Base-by-base conservation (phyloP, 2,888 invertebrate genomes). In the Ornithoptera priamus region DNA sequence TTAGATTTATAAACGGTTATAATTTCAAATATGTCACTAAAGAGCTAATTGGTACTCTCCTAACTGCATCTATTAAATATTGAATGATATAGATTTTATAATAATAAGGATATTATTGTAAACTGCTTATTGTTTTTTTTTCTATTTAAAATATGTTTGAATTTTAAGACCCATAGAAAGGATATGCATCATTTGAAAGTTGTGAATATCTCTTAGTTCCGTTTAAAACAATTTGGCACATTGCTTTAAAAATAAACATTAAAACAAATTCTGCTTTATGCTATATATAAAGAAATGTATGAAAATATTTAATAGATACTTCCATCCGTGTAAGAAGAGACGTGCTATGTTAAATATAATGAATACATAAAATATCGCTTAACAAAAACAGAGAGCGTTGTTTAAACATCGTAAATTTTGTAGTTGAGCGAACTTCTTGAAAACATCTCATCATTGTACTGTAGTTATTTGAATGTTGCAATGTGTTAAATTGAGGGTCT, bases 221-320 rank as follows among this genome's bases (percentile, higher is more conserved):
- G 20, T 36, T 67, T 30, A 42, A 63, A 56, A 59, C 63, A 61
- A 46, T 71, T 71, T 71, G 70, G 70, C 70, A 71, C 70, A 71
- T 67, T 65, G 61, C 53, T 42, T 10, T 5, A 30, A 30, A 30
- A 30, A 30, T 64, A 67, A 53, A 60, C 24, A 69, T 46, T 12
- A 46, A 53, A 18, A 18, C 15, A 53, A 18, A n/a, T 53, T 53
- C 12, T 3, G n/a, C 18, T n/a, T 53, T 53, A 53, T n/a, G 18
- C 18, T 12, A n/a, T 53, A n/a, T 7, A 53, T n/a, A 53, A 7
- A 46, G 15, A 46, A 46, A 46, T 15, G 12, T 15, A 46, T 46
- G 15, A 46, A 15, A 46, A 46, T 46, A 12, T 46, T 2, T 46
- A 46, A 46, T 46, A 46, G 15, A 46, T 15, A 46, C 15, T 15